Base-by-base conservation (phyloP, 2,113 vertebrate species). In the Diadophis punctatus region DNA sequence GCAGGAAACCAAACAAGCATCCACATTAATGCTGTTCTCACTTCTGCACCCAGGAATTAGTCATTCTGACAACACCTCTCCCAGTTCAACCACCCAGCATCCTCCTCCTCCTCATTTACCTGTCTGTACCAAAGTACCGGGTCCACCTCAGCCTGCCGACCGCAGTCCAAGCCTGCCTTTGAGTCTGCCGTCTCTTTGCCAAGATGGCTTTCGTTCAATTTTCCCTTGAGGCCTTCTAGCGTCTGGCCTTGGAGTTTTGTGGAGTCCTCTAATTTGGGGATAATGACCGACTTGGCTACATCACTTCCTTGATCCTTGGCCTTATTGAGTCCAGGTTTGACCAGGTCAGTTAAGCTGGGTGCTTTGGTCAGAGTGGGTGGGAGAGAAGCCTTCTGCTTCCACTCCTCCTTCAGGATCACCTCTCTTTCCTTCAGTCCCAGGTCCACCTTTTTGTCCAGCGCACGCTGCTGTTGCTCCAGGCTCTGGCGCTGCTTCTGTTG, bases 41-140 rank as follows among this genome's bases (percentile, higher is more conserved):
- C 18, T 80, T 85, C 16, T n/a, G 87, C 12, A 68, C 48, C 22
- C 30, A 22, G 46, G 58, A 86, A 48, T 8, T 39, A 39, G 52
- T 46, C 88, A 68, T 52, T 22, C 22, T 43, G 74, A 18, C n/a
- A 11, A 30, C 60, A 25, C 25, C 2, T 93, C 92, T 92, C 27
- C 43, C 90, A 58, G 27, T 3, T 91, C 80, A 86, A 34, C 34
- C 1, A 10, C 30, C 74, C 9, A 18, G 2, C 55, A 22, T 20
- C 4, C 9, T 30, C 3, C 16, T 53, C 8, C 23, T 27, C 53
- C 87, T 27, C 23, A n/a, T 91, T 98, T 99, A 99, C 99, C 98
- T 99, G 99, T 98, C 99, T 98, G 97, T 99, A 99, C 99, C 99
- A 99, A 95, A 99, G 98, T 80, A 98, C 98, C 20, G 98, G 98